These are phyloP conservation scores for Notodonta ziczac DNA, from an alignment of 2,888 invertebrate species.

Conservation along the genomic window DNA sequence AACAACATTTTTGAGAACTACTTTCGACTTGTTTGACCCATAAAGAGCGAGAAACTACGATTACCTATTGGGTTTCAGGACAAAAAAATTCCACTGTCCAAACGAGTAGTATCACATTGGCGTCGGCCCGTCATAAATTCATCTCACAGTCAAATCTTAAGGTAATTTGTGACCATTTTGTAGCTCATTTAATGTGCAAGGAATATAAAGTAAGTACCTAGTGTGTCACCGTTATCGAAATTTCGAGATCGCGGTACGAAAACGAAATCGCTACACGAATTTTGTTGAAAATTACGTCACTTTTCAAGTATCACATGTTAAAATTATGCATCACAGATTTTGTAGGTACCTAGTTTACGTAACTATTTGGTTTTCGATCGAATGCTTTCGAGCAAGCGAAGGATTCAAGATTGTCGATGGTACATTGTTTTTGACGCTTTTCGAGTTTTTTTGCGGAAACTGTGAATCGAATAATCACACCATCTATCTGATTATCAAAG, in stretches of 20 bases:
- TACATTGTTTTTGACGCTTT: no score
- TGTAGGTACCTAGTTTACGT: no score
- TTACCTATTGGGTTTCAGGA: background rate
- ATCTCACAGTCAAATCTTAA: conserved; percentile 82
- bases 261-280: conserved; percentile 5
- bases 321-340: no score
- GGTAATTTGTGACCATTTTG: conserved; percentile 83
- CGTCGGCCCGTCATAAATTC: conserved; percentile 66
- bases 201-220: conserved; percentile 80
- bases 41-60: background rate
- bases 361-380: no score
- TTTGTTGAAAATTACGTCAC: background rate
- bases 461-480: no score
- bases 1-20: no score
- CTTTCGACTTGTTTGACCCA: no score
- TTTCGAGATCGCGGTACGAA: conserved; percentile 6
- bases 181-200: conserved; percentile 82
- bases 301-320: background rate
- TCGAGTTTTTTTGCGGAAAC: no score
- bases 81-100: conserved; percentile 66
- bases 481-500: no score
- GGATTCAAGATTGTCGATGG: no score
- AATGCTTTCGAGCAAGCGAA: no score
- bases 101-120: conserved; percentile 52
- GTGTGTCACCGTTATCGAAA: conserved; percentile 11